Evolutionary conservation across 2,888 invertebrate genomes (phyloP), one percentile per base, ranked within the genome.

Genomic region (Rosalia funebris): DNA sequence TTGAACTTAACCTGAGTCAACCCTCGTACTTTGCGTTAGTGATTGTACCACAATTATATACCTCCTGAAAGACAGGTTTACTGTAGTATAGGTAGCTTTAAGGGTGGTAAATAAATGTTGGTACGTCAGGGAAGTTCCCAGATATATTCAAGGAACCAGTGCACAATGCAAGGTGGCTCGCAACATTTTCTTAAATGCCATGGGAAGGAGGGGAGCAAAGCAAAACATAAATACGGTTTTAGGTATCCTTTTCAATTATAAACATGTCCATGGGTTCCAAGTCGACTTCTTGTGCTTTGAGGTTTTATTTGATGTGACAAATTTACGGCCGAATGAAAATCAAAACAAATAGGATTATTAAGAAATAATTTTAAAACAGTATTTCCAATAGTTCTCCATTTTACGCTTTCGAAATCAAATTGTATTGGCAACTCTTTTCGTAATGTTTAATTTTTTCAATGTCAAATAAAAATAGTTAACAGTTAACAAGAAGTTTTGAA

Each of bases 141-240:
- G 31, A 34, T 12, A 47, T 37, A 44, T 44, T 37, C 48, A 56
- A 56, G 60, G 55, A 60, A 55, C 54, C 16, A 20, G 54, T 55
- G 20, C 16, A 55, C 32, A 53, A 41, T 53, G 37, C 37, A 53
- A 44, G 54, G 48, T 55, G 36, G 32, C 25, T 42, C 15, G 31
- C 44, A 42, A 50, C 44, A 20, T 44, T 44, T 57, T 44, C 54
- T 60, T 60, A 20, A 31, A n/a, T 1, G 14, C 16, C 37, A 7
- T 39, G 31, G 39, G 20, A 52, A 52, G 31, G 14, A 12, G 34
- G 37, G 34, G 11, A 19, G n/a, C 11, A 31, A 31, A 10, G 31
- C 12, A 5, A n/a, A n/a, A 31, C 10, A 11, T 34, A 11, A 34
- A n/a, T 34, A 3, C 34, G 10, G 3, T 34, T 34, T 34, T 7